phyloP scores from a whole-genome alignment of 2,888 invertebrate species.

The Scaptomyza cyrtandrae region DNA sequence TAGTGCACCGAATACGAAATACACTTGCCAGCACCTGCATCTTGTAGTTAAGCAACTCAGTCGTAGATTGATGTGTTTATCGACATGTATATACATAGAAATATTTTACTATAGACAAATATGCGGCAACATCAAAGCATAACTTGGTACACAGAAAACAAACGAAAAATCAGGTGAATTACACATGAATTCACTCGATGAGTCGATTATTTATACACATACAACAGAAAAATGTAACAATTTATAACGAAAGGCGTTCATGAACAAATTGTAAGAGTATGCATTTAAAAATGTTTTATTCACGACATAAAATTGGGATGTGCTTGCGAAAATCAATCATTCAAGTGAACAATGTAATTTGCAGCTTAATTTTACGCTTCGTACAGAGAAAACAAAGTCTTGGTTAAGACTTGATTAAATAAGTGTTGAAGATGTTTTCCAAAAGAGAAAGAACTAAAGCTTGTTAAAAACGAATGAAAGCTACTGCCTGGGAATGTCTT shows the following conservation, averaged over 20 bases:
- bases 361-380: slow-evolving; percentile 15
- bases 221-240: too few relatives aligned
- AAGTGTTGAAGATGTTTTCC: too few relatives aligned
- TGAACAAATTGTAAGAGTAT: neutral
- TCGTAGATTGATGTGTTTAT: too few relatives aligned
- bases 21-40: neutral
- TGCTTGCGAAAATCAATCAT: slow-evolving; percentile 14
- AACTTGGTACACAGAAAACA: neutral
- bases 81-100: too few relatives aligned
- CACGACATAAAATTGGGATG: neutral
- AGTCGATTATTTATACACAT: too few relatives aligned
- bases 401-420: neutral
- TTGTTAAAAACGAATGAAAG: too few relatives aligned
- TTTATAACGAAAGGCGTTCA: too few relatives aligned
- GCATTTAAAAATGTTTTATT: neutral
- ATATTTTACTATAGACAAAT: too few relatives aligned
- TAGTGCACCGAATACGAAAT: neutral
- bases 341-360: slow-evolving; percentile 41
- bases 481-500: too few relatives aligned
- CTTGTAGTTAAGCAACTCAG: too few relatives aligned
- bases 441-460: too few relatives aligned
- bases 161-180: neutral
- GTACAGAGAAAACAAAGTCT: neutral
- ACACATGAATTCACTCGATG: neutral
- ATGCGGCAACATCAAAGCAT: too few relatives aligned